Evolutionary conservation across 2,888 invertebrate species (phyloP), one percentile per base, ranked within the genome.

Genomic region (Leucania comma): DNA sequence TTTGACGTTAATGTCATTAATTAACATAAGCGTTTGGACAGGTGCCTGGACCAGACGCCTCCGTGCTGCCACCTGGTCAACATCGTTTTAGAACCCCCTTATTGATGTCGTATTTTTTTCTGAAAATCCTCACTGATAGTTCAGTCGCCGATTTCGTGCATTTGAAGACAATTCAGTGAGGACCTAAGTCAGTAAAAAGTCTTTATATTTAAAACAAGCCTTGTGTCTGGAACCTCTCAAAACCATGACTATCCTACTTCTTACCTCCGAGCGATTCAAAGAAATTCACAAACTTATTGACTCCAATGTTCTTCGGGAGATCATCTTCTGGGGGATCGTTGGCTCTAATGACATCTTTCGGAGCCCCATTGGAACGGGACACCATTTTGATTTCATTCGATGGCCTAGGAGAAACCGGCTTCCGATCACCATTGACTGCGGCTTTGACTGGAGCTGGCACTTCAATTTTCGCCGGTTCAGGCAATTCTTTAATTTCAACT

Each of bases 321-420:
- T 96, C 96, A 29, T 96, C 95, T 83, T 96, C 96, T 0, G 95
- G 96, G 0, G 96, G 96, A 53, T 96, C 96, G 50, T 95, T 96
- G 0, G 96, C 96, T 46, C 96, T 89, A 4, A 96, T 95, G 0
- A 96, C 95, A 22, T 96, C 96, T 75, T 92, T 94, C 0, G 95
- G 93, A 0, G 86, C 88, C 0, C 93, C 92, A 64, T 94, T 95
- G 1, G 89, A 82, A 17, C 88, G 86, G 3, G 91, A 88, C 0
- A 90, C 93, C 95, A 95, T 95, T 83, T 95, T 95, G 2, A 95
- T 94, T 82, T 95, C 95, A 60, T 95, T 95, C 0, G 95, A 95
- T 0, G 94, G 91, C 46, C 94, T 35, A 1, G 50, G 46, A 1
- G 74, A 66, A 0, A 26, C 87, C 2, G 51, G 26, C 0, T 89